Percentiles rank a stretch among this genome's conserved stretches.
Evolutionary conservation across 2,888 invertebrate genomes (phyloP).

Genomic region (Tiphia femorata): DNA sequence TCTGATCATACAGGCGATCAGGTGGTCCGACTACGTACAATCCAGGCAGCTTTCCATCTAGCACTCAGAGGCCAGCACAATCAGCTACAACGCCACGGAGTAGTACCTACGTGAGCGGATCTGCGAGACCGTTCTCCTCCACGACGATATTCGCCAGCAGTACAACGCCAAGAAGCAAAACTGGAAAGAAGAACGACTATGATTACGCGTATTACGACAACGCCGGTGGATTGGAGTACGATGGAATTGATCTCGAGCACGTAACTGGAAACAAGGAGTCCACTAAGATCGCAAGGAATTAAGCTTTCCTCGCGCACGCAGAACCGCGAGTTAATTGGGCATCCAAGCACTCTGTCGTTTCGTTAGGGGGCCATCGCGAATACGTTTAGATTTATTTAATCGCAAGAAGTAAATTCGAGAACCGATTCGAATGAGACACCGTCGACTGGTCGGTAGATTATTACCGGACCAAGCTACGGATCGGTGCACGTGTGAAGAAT

Average conservation of each 20-base stretch:
- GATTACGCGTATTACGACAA: constrained; percentile 90
- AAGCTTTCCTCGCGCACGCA: neutral
- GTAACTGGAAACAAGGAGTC: constrained; percentile 63
- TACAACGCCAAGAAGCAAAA: constrained; percentile 64
- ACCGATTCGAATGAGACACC: no score
- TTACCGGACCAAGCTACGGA: no score
- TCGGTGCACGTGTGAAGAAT: no score
- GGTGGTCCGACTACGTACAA: constrained; percentile 57
- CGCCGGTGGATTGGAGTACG: constrained; percentile 70
- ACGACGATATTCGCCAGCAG: constrained; percentile 57
- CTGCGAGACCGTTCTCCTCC: constrained; percentile 62
- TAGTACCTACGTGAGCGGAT: constrained; percentile 63
- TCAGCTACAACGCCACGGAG: constrained; percentile 61
- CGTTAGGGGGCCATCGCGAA: no score
- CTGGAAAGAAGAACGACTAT: constrained; percentile 75
- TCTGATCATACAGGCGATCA: constrained; percentile 54
- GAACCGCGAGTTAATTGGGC: neutral
- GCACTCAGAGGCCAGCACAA: constrained; percentile 53
- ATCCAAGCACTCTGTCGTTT: no score
- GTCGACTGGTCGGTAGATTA: no score
- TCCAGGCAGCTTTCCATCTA: constrained; percentile 55
- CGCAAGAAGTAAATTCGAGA: no score
- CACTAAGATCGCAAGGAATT: constrained; percentile 55
- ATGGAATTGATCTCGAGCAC: constrained; percentile 67
- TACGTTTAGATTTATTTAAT: no score